These are phyloP conservation scores for Ectropis grisescens DNA, from an alignment of 1,140 invertebrate species.

Conservation along the genomic window DNA sequence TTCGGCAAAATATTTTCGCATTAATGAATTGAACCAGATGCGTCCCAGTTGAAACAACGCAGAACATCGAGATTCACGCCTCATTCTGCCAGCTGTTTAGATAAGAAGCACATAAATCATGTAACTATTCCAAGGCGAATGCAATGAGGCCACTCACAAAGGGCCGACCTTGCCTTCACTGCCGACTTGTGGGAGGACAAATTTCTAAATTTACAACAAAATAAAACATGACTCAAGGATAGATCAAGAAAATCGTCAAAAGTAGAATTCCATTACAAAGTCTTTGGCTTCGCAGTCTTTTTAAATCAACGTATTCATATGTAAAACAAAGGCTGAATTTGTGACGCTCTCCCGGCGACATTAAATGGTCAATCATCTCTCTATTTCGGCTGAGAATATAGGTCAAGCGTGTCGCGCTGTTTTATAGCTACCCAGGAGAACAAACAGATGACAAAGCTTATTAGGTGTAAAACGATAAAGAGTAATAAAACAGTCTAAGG, in stretches of 20 bases:
- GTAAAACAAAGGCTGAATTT: conserved; percentile 2
- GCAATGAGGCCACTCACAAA: conserved; percentile 60
- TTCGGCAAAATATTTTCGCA: background rate
- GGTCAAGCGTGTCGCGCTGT: conserved; percentile 45
- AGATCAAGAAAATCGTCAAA: background rate
- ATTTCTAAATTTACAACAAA: conserved; percentile 4
- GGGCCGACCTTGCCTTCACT: conserved; percentile 56
- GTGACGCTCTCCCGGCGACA: conserved; percentile 49
- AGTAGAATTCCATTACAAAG: background rate
- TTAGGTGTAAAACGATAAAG: background rate
- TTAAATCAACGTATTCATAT: too few relatives aligned
- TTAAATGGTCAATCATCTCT: conserved; percentile 62
- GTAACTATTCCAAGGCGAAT: conserved; percentile 64
- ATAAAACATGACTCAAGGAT: background rate
- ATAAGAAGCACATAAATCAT: conserved; percentile 52
- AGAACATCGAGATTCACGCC: conserved; percentile 15
- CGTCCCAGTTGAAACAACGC: conserved; percentile 8
- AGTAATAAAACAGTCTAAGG: background rate
- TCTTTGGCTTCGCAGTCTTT: background rate
- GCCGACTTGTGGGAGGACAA: conserved; percentile 34
- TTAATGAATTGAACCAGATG: background rate
- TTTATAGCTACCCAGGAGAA: conserved; percentile 13
- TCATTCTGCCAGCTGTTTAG: conserved; percentile 38
- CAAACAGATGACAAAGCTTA: background rate
- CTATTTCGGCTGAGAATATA: conserved; percentile 37